Evolutionary conservation across 2,888 invertebrate species (phyloP).

Genomic region (Xanthorhoe designata): DNA sequence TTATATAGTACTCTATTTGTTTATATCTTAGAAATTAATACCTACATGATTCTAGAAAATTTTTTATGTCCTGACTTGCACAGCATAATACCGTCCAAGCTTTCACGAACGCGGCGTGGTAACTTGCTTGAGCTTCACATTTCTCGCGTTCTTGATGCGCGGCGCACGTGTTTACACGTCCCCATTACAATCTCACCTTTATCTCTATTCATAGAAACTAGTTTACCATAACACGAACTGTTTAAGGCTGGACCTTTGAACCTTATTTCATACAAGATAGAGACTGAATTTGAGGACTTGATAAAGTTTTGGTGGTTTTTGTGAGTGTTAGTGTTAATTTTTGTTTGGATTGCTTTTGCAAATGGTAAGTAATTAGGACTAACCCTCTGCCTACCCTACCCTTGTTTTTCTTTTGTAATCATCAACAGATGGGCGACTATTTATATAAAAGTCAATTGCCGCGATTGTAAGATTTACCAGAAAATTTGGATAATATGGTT

Average conservation of each 20-base stretch:
- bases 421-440: not conserved
- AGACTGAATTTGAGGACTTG: conserved; percentile 13
- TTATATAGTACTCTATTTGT: too few relatives aligned
- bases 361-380: conserved; percentile 30
- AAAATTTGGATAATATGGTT: too few relatives aligned
- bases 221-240: conserved; percentile 3
- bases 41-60: too few relatives aligned
- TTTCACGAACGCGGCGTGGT: conserved; percentile 28
- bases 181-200: conserved; percentile 16
- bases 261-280: conserved; percentile 4
- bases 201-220: not conserved
- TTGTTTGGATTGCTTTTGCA: conserved; percentile 39
- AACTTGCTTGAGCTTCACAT: conserved; percentile 25
- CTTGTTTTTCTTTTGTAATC: not conserved
- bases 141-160: conserved; percentile 19
- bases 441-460: too few relatives aligned
- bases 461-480: too few relatives aligned
- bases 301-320: conserved; percentile 4
- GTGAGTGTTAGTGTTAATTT: conserved; percentile 36
- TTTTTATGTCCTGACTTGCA: not conserved
- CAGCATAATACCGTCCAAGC: conserved; percentile 25
- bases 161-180: conserved; percentile 27
- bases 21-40: too few relatives aligned
- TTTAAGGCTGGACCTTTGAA: conserved; percentile 12
- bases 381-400: not conserved